Conservation (phyloP, 1,140 invertebrate species). For the Drosophila dunni region DNA sequence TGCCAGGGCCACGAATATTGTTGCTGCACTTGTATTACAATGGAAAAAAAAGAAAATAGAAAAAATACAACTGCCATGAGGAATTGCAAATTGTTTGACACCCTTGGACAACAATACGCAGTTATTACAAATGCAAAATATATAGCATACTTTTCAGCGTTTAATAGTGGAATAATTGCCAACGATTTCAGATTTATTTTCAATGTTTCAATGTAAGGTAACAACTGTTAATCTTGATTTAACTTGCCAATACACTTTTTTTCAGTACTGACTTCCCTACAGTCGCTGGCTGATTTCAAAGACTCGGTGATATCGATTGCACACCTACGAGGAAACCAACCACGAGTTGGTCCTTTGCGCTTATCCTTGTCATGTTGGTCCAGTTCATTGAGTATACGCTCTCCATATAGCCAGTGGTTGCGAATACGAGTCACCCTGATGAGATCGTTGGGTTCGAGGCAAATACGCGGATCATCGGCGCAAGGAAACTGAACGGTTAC, state of each 20-base stretch:
- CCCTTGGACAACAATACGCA: conserved; percentile 19
- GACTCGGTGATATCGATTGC: conserved; percentile 86
- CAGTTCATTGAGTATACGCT: conserved; percentile 85
- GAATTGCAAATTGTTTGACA: conserved; percentile 70
- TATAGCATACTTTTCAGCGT: background rate
- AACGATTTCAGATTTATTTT: background rate
- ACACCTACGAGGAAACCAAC: conserved; percentile 94
- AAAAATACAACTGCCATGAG: conserved; percentile 40
- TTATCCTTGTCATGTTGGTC: conserved; percentile 17
- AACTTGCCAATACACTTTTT: background rate
- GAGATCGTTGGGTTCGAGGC: conserved; percentile 89
- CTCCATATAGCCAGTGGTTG: conserved; percentile 94
- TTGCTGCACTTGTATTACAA: conserved; percentile 2
- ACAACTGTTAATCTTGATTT: background rate
- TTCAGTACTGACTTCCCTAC: background rate
- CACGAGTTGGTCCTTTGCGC: conserved; percentile 84
- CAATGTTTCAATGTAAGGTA: background rate
- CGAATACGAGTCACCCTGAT: conserved; percentile 93
- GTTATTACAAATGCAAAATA: conserved; percentile 1
- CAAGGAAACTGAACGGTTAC: conserved; percentile 91
- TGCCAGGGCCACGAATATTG: conserved; percentile 17
- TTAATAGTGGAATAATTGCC: background rate
- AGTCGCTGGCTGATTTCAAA: no score
- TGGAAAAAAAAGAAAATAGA: conserved; percentile 25
- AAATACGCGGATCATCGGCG: conserved; percentile 93